A percentile compares a stretch with the other conserved stretches of the same genome.
Evolutionary conservation across 2,113 vertebrate genomes (phyloP).

Genomic region (Trematocara stigmaticum): DNA sequence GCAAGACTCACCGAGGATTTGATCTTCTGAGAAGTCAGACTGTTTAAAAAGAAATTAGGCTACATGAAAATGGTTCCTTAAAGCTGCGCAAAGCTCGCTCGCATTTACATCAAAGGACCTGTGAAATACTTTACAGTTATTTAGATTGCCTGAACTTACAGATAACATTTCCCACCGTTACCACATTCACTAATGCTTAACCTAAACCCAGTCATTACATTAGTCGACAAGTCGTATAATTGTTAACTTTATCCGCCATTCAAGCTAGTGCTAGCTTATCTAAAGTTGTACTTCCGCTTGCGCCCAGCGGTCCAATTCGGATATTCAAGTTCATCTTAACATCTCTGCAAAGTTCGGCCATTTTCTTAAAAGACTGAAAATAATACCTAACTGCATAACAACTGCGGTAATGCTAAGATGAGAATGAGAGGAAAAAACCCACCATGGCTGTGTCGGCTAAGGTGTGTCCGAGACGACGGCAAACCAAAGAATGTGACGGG

Average conservation of each 20-base stretch:
- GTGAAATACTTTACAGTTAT: background rate
- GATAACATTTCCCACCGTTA: rapidly evolving
- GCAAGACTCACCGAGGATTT: slow-evolving; percentile 81
- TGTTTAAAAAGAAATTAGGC: slow-evolving; percentile 72
- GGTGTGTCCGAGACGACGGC: slow-evolving; percentile 41
- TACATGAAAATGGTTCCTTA: slow-evolving; percentile 19
- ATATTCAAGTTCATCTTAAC: background rate
- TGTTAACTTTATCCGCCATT: background rate
- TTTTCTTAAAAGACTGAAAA: background rate
- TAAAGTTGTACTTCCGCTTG: slow-evolving; percentile 63
- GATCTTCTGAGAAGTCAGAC: slow-evolving; percentile 92
- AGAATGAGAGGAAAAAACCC: slow-evolving; percentile 13
- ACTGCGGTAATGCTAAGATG: background rate
- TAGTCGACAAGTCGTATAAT: background rate
- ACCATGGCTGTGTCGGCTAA: slow-evolving; percentile 55
- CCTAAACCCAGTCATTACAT: background rate
- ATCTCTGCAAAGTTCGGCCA: background rate
- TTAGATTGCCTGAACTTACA: background rate
- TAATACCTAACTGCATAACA: background rate
- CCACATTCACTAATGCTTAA: background rate
- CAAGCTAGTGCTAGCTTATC: slow-evolving; percentile 47
- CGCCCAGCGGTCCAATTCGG: background rate
- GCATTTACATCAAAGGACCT: background rate
- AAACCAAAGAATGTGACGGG: slow-evolving; percentile 45
- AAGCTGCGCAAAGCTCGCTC: background rate